Evolutionary conservation across 2,888 invertebrate genomes (phyloP).

Genomic region (Ligdia adustata): DNA sequence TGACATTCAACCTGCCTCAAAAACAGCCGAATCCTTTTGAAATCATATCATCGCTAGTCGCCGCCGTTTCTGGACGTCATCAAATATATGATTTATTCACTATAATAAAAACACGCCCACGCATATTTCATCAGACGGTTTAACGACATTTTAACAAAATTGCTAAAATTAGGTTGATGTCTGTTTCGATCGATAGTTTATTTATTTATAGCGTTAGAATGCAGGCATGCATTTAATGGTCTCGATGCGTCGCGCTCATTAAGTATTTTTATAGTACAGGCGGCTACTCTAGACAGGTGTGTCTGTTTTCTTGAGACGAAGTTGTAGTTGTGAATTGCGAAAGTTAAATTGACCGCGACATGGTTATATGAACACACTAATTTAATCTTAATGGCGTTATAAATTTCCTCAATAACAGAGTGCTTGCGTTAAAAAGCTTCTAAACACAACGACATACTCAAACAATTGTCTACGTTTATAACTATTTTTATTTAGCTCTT

Average conservation of each 20-base stretch:
- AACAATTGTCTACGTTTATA: neutral
- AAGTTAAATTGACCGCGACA: conserved; percentile 63
- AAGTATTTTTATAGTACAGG: conserved; percentile 42
- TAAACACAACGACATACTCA: conserved; percentile 1
- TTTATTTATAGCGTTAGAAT: conserved; percentile 35
- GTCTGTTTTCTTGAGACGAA: conserved; percentile 42
- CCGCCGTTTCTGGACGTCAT: conserved; percentile 1
- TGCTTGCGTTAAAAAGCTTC: conserved; percentile 2
- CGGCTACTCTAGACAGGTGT: conserved; percentile 47
- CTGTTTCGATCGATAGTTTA: conserved; percentile 31
- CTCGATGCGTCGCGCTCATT: conserved; percentile 42
- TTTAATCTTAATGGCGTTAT: conserved; percentile 52
- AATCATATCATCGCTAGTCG: conserved; percentile 19
- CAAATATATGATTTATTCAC: conserved; percentile 15
- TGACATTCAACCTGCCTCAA: neutral
- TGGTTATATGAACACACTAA: conserved; percentile 53
- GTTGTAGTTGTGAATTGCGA: conserved; percentile 45
- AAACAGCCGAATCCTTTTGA: conserved; percentile 9
- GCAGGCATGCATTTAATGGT: conserved; percentile 44
- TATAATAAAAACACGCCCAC: conserved; percentile 17
- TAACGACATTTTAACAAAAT: conserved; percentile 24
- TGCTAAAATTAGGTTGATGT: conserved; percentile 33
- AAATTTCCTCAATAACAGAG: conserved; percentile 40
- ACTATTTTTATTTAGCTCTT: conserved; percentile 8
- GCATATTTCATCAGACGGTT: conserved; percentile 19